Percentiles rank a stretch among this genome's conserved stretches.
Conservation (phyloP, 2,113 vertebrate genomes). For the Irena cyanogastra region DNA sequence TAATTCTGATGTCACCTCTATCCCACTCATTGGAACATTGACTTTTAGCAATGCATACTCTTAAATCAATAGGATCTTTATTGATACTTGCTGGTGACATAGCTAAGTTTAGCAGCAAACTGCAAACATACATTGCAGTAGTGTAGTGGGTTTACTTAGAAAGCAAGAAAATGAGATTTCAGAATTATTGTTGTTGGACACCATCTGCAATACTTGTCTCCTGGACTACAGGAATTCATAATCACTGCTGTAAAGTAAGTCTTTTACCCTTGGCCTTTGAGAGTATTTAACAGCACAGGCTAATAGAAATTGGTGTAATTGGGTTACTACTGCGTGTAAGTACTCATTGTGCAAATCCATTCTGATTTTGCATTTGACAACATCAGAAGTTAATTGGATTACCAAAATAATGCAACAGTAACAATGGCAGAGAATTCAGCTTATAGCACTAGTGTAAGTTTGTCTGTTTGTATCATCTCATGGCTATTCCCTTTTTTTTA, state of each 20-base stretch:
- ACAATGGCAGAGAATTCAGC: neutral
- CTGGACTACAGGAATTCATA: neutral
- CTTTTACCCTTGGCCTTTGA: neutral
- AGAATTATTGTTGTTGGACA: neutral
- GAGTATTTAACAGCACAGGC: neutral
- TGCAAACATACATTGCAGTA: neutral
- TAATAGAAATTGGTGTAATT: neutral
- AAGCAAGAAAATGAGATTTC: neutral
- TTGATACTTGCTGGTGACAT: neutral
- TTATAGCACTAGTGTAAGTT: neutral
- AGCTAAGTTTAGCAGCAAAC: neutral
- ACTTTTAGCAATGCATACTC: neutral
- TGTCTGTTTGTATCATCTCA: neutral
- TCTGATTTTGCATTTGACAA: neutral
- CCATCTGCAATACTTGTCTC: neutral
- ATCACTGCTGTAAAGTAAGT: neutral
- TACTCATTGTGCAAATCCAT: neutral
- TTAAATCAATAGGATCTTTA: slow-evolving; percentile 3
- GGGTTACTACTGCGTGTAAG: neutral
- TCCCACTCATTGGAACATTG: slow-evolving; percentile 34
- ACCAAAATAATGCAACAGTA: neutral
- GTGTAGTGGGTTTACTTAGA: neutral
- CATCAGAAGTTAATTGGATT: neutral
- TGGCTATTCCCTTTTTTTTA: neutral
- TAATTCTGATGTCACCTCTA: slow-evolving; percentile 19